Percentiles rank a stretch among this genome's conserved stretches.
phyloP scores from a whole-genome alignment of 2,113 vertebrate species.

The Cranoglanis bouderius region DNA sequence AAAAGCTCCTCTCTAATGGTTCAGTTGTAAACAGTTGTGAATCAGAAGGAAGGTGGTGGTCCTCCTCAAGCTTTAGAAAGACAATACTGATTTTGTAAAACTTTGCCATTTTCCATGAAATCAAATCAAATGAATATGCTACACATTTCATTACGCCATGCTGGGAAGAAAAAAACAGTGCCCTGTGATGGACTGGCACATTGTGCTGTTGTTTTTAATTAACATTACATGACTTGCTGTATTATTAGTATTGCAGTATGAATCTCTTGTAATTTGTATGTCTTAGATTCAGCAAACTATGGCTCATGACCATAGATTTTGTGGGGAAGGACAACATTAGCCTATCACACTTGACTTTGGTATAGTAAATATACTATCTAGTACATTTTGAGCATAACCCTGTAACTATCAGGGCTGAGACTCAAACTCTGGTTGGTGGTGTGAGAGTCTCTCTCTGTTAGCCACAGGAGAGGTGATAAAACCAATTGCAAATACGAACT shows the following conservation, averaged over 20 bases:
- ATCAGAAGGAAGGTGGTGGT: neutral
- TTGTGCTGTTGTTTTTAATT: neutral
- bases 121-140: neutral
- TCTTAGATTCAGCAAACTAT: neutral
- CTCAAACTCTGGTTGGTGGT: too few species aligned
- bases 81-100: neutral
- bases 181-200: neutral
- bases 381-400: neutral
- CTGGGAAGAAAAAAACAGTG: neutral
- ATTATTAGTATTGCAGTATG: neutral
- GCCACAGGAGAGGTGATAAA: too few species aligned
- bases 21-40: neutral
- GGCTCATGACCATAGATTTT: neutral
- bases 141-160: neutral
- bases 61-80: neutral
- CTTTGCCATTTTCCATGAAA: neutral
- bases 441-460: too few species aligned
- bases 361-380: neutral
- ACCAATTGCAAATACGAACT: too few species aligned
- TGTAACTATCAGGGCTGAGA: too few species aligned
- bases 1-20: neutral
- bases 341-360: neutral
- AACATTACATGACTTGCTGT: neutral
- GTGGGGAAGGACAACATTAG: neutral
- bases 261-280: neutral